Percentiles rank a stretch among this genome's conserved stretches.
Evolutionary conservation across 2,888 invertebrate species (phyloP).

Genomic region (Folsomia candida): DNA sequence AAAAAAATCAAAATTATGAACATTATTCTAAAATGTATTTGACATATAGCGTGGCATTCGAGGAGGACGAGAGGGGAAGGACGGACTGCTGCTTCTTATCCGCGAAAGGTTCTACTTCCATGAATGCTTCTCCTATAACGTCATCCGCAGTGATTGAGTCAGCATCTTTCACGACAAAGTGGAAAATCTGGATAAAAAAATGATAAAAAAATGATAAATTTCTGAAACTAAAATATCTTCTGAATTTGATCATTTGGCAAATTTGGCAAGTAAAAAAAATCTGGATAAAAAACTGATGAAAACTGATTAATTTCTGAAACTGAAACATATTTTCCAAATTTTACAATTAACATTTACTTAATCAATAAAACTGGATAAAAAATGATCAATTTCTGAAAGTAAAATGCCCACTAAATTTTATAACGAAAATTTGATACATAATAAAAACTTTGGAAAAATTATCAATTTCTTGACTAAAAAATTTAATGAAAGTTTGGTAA

Average conservation of each 20-base stretch:
- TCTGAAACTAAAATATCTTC: too few species aligned
- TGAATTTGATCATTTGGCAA: too few species aligned
- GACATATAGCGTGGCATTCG: conserved; percentile 30
- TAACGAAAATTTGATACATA: too few species aligned
- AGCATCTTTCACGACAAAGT: conserved; percentile 39
- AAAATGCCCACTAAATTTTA: too few species aligned
- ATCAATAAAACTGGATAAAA: too few species aligned
- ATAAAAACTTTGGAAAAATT: too few species aligned
- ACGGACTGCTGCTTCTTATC: conserved; percentile 8
- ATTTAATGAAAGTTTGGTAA: too few species aligned
- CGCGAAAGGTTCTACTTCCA: conserved; percentile 39
- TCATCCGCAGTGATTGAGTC: conserved; percentile 39
- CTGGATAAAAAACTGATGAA: background rate
- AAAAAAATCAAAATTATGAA: background rate
- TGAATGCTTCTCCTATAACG: conserved; percentile 37
- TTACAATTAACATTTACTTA: too few species aligned
- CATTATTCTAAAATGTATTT: conserved; percentile 13
- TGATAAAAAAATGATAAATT: background rate
- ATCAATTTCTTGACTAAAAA: conserved; percentile 4
- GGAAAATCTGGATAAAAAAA: conserved; percentile 24
- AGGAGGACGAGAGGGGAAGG: conserved; percentile 2
- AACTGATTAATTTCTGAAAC: background rate
- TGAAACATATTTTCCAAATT: too few species aligned
- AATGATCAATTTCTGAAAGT: too few species aligned
- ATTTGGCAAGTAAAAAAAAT: too few species aligned